Percentiles rank a stretch among this genome's conserved stretches.
Conservation (phyloP, 1,140 invertebrate genomes). For the Drosophila neocordata region DNA sequence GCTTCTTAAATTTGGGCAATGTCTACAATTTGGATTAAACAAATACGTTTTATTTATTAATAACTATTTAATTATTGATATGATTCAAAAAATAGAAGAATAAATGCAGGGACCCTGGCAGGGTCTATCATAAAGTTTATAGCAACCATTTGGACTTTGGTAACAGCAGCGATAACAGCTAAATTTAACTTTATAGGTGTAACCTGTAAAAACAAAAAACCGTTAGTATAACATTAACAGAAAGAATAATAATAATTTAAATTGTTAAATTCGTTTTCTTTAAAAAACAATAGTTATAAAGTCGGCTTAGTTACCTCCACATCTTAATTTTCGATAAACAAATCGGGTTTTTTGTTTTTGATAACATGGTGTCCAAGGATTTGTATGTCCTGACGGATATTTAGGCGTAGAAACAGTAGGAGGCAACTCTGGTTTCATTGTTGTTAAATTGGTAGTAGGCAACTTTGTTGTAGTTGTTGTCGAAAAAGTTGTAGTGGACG, state of each 20-base stretch:
- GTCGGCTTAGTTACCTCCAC: too few species aligned
- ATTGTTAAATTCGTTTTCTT: too few species aligned
- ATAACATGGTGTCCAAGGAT: slow-evolving; percentile 43
- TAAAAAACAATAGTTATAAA: too few species aligned
- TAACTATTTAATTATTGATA: slow-evolving; percentile 8
- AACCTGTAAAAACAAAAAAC: slow-evolving; percentile 29
- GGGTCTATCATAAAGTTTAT: slow-evolving; percentile 35
- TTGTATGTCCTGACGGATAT: too few species aligned
- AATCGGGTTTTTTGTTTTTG: slow-evolving; percentile 36
- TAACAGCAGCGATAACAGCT: slow-evolving; percentile 68
- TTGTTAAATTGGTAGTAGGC: neutral
- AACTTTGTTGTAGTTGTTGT: neutral
- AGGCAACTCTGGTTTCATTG: too few species aligned
- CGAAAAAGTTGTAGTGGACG: neutral
- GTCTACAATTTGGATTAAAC: slow-evolving; percentile 70
- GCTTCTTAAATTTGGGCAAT: slow-evolving; percentile 88
- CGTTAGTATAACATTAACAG: neutral
- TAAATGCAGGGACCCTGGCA: slow-evolving; percentile 37
- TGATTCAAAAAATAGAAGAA: neutral
- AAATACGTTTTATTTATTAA: neutral
- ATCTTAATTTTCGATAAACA: slow-evolving; percentile 1
- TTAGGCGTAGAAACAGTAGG: too few species aligned
- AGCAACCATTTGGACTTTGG: slow-evolving; percentile 54
- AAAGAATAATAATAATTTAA: too few species aligned
- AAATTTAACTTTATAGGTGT: neutral